Base-by-base conservation (phyloP, 2,113 vertebrate genomes). In the Phrynocephalus versicolor region DNA sequence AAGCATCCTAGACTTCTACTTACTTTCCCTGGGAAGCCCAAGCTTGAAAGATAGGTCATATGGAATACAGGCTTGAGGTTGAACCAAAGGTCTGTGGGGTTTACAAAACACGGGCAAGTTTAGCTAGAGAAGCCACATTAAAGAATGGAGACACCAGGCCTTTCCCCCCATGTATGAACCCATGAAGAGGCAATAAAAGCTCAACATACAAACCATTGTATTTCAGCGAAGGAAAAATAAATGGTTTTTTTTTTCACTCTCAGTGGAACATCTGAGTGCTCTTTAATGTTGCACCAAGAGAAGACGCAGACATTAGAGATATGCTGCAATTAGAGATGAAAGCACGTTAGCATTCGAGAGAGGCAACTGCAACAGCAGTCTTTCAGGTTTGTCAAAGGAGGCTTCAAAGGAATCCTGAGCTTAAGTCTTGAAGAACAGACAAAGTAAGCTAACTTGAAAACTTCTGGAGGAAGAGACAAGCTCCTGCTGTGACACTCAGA, bases 51-150 rank as follows among this genome's bases (percentile, higher is more conserved):
- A 76, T 25, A 65, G 85, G 83, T 16, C 41, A 33, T 82, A 85
- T 77, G 55, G 25, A 83, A 77, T 51, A 79, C 82, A 45, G 76
- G 55, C 73, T 85, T 64, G 58, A 87, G 51, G 84, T 27, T 84
- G 87, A 89, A 87, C 70, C 6, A 77, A 67, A 89, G 62, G 65
- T 85, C 90, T 90, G 6, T 0, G 4, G 90, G 41, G 33, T 88
- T 88, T 65, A 69, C 1, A 4, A 33, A 77, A 37, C 81, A 27
- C 19, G 57, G 79, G 81, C 57, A 9, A 91, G 84, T 88, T 89
- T 79, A 87, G 72, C 86, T 88, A 93, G 88, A 95, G 78, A 90
- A 35, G 90, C 79, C 10, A 71, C 82, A 90, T 90, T 81, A 84
- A 90, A 82, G 73, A 78, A 82, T 81, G 85, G 80, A 79, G 87